Base-by-base conservation (phyloP, 2,797 vertebrate species). In the Sebastes goodei region DNA sequence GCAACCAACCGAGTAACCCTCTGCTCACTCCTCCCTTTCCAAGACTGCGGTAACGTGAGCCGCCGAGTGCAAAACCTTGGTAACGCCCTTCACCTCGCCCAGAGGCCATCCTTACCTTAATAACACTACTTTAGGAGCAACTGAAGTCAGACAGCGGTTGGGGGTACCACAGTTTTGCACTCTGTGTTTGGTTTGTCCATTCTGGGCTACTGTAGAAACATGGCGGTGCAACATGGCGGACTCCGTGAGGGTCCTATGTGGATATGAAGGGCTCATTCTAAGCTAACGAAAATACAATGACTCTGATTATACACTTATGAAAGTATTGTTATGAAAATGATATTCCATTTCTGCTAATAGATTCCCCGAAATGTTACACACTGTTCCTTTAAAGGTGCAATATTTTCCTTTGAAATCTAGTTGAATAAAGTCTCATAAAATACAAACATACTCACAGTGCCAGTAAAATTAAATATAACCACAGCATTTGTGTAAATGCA, bases 21-120 rank as follows among this genome's bases (percentile, higher is more conserved):
- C 20, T 0, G 49, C 0, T n/a, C 49, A 53, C 49, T 10, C 20
- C 49, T n/a, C 20, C 49, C 49, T n/a, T 53, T 53, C 20, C 8
- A 53, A 53, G 1, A 52, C 17, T 52, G 49, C 49, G 4, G 49
- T 52, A 52, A 52, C 1, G 8, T 52, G 17, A 52, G 20, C 20
- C 0, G 1, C 49, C 20, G 8, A 52, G 17, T 52, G 49, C 20
- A 53, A 21, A 53, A n/a, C 49, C 0, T 0, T 53, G 20, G 49
- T n/a, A 53, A n/a, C 9, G 20, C 49, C 9, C 0, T 53, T n/a
- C 0, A 0, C 49, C 49, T 52, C 49, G 49, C 20, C 0, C 49
- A 53, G 20, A n/a, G 49, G 49, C 1, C 49, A 53, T 53, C 49
- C 20, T 53, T 52, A 21, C 49, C 49, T 5, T 53, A 53, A 53